Percentiles rank a stretch among this genome's conserved stretches.
Evolutionary conservation across 2,113 vertebrate species (phyloP).

Genomic region (Indicator maculatus): DNA sequence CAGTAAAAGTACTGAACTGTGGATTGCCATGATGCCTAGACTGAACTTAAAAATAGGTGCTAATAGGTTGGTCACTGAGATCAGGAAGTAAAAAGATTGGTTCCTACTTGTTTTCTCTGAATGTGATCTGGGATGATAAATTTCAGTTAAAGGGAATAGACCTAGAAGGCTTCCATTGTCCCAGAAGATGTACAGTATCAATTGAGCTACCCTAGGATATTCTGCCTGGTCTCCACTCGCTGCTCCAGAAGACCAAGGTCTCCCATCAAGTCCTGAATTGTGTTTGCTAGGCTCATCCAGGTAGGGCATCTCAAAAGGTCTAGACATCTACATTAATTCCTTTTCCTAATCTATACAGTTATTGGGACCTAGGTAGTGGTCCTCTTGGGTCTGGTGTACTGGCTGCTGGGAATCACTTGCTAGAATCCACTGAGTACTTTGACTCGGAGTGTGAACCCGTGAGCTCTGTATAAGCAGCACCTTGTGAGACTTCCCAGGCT

Average conservation of each 20-base stretch:
- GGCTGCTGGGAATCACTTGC: not conserved
- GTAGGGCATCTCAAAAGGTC: not conserved
- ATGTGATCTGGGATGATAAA: not conserved
- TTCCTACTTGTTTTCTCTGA: not conserved
- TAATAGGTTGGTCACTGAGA: not conserved
- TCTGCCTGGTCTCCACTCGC: not conserved
- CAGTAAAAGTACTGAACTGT: not conserved
- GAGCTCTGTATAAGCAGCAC: not conserved
- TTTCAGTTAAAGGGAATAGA: not conserved
- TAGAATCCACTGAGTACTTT: not conserved
- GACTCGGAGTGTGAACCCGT: not conserved
- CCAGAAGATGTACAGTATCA: not conserved
- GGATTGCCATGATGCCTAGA: not conserved
- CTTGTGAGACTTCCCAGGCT: not conserved
- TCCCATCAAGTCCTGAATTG: not conserved
- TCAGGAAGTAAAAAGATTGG: not conserved
- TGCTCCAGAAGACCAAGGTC: not conserved
- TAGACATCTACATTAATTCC: not conserved
- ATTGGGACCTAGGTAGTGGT: not conserved
- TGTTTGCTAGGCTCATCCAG: not conserved
- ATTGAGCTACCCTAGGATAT: not conserved
- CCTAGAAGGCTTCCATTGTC: not conserved
- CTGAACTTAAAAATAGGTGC: not conserved
- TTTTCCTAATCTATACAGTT: not conserved
- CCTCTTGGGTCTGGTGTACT: accelerated